Evolutionary conservation across 2,888 invertebrate genomes (phyloP), one percentile per base, ranked within the genome.

Genomic region (Elysia crispata): DNA sequence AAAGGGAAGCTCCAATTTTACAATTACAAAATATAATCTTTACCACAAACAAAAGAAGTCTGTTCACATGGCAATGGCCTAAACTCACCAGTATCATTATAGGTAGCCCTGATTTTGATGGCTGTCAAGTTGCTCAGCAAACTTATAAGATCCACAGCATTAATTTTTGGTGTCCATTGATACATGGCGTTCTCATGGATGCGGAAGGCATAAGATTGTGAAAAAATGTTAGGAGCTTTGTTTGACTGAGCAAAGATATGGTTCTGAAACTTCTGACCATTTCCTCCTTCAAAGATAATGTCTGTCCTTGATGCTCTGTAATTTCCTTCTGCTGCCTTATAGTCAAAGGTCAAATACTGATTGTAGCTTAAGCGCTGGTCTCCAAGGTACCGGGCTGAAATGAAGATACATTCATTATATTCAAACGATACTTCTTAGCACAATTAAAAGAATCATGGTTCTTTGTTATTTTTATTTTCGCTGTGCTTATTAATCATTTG

Each of bases 211-310:
- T 95, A 98, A 77, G 95, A 6, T 77, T 87, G 84, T 5, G 33
- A 41, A 25, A 73, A 62, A 0, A 87, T 66, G 0, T 93, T 84
- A 0, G 99, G 99, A 80, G 96, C 94, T 30, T 94, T 95, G 92
- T 99, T 98, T 83, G 95, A 94, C 92, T 98, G 98, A 0, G 97
- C 97, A 88, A 97, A 98, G 86, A 99, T 98, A 0, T 98, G 96
- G 86, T 97, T 95, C 0, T 96, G 95, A 31, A 99, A 94, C 74
- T 95, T 95, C 33, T 95, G 94, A 0, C 92, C 92, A 41, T 41
- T 41, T 3, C 95, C 95, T 1, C 98, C 97, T 93, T 98, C 97
- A 0, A 99, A 92, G 70, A 98, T 95, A 62, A 99, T 94, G 91
- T 99, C 99, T 64, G 95, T 95, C 0, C 96, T 94, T 0, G 96